phyloP scores from a whole-genome alignment of 2,888 invertebrate species.

The Xanthia icteritia region DNA sequence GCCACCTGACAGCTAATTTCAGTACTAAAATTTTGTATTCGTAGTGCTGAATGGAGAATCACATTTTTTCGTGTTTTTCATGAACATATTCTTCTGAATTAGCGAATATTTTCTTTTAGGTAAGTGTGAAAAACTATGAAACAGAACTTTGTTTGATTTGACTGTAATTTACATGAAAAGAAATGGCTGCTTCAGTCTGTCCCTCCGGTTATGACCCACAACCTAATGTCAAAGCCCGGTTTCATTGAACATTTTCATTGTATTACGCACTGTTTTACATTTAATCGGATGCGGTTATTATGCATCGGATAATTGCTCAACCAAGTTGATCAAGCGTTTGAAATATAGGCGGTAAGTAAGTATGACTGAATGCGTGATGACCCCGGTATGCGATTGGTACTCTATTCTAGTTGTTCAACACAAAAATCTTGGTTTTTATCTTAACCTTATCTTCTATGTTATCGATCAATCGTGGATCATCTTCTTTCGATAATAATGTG shows the following conservation, averaged over 20 bases:
- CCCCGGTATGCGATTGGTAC: conserved; percentile 54
- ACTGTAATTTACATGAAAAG: conserved; percentile 63
- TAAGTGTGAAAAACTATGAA: conserved; percentile 77
- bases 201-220: conserved; percentile 86
- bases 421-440: conserved; percentile 80
- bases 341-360: conserved; percentile 65
- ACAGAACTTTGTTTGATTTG: conserved; percentile 49
- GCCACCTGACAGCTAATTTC: conserved; percentile 78
- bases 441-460: conserved; percentile 83
- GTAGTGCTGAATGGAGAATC: conserved; percentile 89
- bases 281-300: conserved; percentile 59
- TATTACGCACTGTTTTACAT: conserved; percentile 75
- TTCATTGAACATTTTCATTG: conserved; percentile 81
- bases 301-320: conserved; percentile 50
- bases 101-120: conserved; percentile 86
- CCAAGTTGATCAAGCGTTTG: conserved; percentile 40
- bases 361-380: conserved; percentile 58
- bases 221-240: conserved; percentile 89
- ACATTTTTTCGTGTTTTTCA: conserved; percentile 89
- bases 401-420: conserved; percentile 63
- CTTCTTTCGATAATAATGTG: conserved; percentile 74
- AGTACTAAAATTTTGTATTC: conserved; percentile 90
- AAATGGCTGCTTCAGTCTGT: conserved; percentile 77
- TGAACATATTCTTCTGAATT: conserved; percentile 87
- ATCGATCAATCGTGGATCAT: conserved; percentile 82